Base-by-base conservation (phyloP, 2,888 invertebrate genomes). In the Sycophila texana region DNA sequence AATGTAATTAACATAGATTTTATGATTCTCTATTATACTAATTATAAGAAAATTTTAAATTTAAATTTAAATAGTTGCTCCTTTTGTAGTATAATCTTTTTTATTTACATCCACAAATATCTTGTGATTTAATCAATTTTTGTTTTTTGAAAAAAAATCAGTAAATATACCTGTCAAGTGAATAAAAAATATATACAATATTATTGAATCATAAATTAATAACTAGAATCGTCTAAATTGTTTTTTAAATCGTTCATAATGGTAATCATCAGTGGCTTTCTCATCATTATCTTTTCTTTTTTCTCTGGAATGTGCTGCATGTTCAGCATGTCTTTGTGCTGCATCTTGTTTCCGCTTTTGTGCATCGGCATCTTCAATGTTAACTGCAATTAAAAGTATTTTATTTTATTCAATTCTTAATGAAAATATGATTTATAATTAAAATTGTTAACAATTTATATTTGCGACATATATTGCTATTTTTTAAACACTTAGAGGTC, bases 181-280 rank as follows among this genome's bases (percentile, higher is more conserved):
- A 20, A 57, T 20, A n/a, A 57, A 20, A n/a, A 39, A 47, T 26
- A 65, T 65, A 16, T 39, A 55, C 16, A 39, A 53, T 55, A 5
- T n/a, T 55, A 18, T 47, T 65, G 20, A 20, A 5, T 13, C 58
- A 2, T 30, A 53, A 0, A 22, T 30, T 49, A 22, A 22, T 16
- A 72, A 82, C 92, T 91, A 96, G 91, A 96, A 97, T 91, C 97
- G 92, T 85, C 97, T 92, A 91, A 98, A 98, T 89, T 98, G 98
- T 91, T 98, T 98, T 88, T 97, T 97, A 89, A 99, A 99, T 89
- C 96, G 96, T 90, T 98, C 98, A 91, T 97, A 98, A 91, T 98
- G 97, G 89, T 97, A 98, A 92, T 99, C 98, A 90, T 99, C 99
- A 0, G 98, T 98, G 0, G 98, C 98, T 86, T 97, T 95, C 89